Base-by-base conservation (phyloP, 2,888 invertebrate genomes). In the Osedax frankpressi region DNA sequence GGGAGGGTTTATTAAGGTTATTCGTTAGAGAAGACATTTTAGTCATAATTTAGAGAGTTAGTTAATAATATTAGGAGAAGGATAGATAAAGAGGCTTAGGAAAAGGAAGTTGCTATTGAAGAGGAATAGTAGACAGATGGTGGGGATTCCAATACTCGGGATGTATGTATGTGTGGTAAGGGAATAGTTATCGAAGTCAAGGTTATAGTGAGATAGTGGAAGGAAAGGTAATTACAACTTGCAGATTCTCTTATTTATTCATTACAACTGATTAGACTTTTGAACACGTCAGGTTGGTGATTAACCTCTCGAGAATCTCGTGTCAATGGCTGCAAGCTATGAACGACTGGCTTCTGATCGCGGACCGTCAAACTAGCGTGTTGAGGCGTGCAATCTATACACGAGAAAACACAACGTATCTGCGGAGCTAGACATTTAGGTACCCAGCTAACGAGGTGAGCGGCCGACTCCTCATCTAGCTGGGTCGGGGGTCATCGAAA, bases 401-500 rank as follows among this genome's bases (percentile, higher is more conserved):
- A 79, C 14, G 83, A 80, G 74, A 83, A 79, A 29, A 84, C 77
- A 76, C 80, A 80, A n/a, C 82, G 79, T 6, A 84, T 80, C 30
- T 81, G 79, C 2, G 82, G 82, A 0, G 82, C 81, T 44, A 84
- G 78, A 75, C 82, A 83, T 74, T 80, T 68, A 62, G 83, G 83
- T 73, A 84, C 77, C 83, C 83, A 84, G 73, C 80, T 82, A 76
- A 82, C 79, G 62, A 81, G 79, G 72, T 80, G 76, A 2, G 82
- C 81, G n/a, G 81, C 81, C 70, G 80, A 79, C 30, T 82, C 82
- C 70, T 82, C 81, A 68, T 80, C 79, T 75, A 82, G 80, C 82
- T 83, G n/a, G n/a, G 44, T 44, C 44, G 19, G 44, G n/a, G n/a
- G n/a, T n/a, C n/a, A n/a, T n/a, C n/a, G n/a, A n/a, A n/a, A n/a